phyloP scores from a whole-genome alignment of 2,797 vertebrate species.

The Thaleichthys pacificus region DNA sequence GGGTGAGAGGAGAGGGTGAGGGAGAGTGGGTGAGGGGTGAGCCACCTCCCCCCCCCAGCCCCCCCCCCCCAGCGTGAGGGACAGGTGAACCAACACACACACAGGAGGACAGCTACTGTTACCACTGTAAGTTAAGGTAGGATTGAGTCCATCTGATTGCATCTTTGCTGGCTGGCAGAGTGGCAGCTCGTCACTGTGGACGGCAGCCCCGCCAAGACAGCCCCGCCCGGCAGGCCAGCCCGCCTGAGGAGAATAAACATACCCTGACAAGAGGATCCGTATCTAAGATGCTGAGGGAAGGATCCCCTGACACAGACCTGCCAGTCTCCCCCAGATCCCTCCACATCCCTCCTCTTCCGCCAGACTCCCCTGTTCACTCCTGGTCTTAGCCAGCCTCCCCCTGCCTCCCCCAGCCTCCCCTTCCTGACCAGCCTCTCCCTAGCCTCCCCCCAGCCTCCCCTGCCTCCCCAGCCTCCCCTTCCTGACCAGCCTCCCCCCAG shows the following conservation, averaged over 20 bases:
- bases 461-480: no score
- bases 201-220: constrained; percentile 10
- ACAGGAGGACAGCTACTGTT: no score
- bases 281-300: background rate
- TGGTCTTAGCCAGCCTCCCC: constrained; percentile 29
- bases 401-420: no score
- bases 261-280: constrained; percentile 51
- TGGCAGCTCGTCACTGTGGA: no score
- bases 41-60: no score
- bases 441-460: no score
- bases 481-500: no score
- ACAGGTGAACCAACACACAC: no score
- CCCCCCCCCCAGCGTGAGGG: no score
- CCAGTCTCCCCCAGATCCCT: constrained; percentile 52
- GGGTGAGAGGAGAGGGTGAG: background rate
- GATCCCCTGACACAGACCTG: constrained; percentile 27
- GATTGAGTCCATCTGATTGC: background rate
- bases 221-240: background rate
- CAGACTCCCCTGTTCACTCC: no score
- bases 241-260: constrained; percentile 50
- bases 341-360: background rate
- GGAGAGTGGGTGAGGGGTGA: background rate
- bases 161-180: constrained; percentile 7
- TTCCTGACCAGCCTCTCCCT: no score
- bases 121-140: no score